Evolutionary conservation across 2,888 invertebrate genomes (phyloP), one percentile per base, ranked within the genome.

Genomic region (Synergus laeviventris): DNA sequence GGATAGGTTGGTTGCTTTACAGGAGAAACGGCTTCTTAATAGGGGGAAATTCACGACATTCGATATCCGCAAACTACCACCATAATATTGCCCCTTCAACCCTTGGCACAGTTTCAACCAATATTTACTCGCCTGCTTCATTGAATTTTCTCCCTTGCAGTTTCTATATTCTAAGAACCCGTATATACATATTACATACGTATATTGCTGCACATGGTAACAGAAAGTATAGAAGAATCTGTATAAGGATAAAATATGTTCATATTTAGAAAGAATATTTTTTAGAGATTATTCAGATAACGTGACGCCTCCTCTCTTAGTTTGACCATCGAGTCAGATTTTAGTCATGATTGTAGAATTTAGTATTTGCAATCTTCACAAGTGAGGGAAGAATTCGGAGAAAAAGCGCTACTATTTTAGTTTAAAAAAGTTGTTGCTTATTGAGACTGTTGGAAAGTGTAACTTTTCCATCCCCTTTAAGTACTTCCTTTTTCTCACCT

Each of bases 51-150:
- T 85, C 84, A 82, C 78, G 84, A 83, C 84, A 83, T 81, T 80
- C 82, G 82, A 83, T 83, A 84, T 79, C 77, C 78, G 74, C 77
- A 79, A 78, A 61, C 76, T 38, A 36, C 80, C 78, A 74, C 59
- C 74, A 76, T 74, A 76, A 56, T 14, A 42, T 18, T 38, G 1
- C 12, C 49, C 31, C 73, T 39, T 21, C 42, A 16, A 74, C 64
- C 74, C 76, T 77, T 80, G 82, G 79, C 83, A 81, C 79, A 82
- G 70, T 81, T 84, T 87, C 87, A 88, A 90, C 83, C 86, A 88
- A 89, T 89, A 90, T 90, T 90, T 89, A 89, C 85, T 82, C 84
- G 83, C 83, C 84, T 83, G 86, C 84, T 81, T 81, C 85, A 89
- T 89, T 87, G 86, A 87, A 88, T 88, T 89, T 89, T 89, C 87